phyloP scores from a whole-genome alignment of 53 echinoderm and acorn worm genomes.

The Apostichopus leukothele region DNA sequence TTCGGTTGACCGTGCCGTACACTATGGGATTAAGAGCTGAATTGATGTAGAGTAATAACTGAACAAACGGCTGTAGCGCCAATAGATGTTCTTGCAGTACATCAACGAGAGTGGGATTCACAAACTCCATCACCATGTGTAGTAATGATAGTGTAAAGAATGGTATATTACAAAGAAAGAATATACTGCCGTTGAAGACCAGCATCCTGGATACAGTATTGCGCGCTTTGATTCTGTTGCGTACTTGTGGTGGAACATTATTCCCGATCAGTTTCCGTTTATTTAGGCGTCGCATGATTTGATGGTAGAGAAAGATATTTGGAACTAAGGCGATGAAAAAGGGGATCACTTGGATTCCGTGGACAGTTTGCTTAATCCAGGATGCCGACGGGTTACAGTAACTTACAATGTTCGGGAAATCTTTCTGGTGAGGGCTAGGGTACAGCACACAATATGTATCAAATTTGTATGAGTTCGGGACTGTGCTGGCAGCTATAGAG shows the following conservation, averaged over 20 bases:
- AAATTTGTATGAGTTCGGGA: neutral
- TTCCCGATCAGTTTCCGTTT: conserved; percentile 5
- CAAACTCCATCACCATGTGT: neutral
- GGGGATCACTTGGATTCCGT: conserved; percentile 16
- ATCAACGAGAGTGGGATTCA: neutral
- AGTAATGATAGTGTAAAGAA: conserved; percentile 25
- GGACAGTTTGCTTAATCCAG: neutral
- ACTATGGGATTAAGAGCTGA: conserved; percentile 32
- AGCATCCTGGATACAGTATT: conserved; percentile 31
- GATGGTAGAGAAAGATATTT: conserved; percentile 24
- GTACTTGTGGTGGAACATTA: neutral
- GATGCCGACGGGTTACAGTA: neutral
- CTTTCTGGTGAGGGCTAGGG: neutral
- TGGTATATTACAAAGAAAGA: conserved; percentile 36
- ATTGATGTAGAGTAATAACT: conserved; percentile 11
- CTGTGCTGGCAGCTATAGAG: conserved; percentile 6
- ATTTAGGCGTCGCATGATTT: conserved; percentile 3
- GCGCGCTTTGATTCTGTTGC: neutral
- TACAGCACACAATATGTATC: conserved; percentile 10
- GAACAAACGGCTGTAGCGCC: neutral
- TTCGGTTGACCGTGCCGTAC: conserved; percentile 18
- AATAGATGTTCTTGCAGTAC: too few species aligned
- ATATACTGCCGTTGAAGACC: conserved; percentile 11
- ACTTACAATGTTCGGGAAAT: neutral
- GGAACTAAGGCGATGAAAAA: conserved; percentile 24